Evolutionary conservation across 2,888 invertebrate species (phyloP), one percentile per base, ranked within the genome.

Genomic region (Bhutanitis thaidina): DNA sequence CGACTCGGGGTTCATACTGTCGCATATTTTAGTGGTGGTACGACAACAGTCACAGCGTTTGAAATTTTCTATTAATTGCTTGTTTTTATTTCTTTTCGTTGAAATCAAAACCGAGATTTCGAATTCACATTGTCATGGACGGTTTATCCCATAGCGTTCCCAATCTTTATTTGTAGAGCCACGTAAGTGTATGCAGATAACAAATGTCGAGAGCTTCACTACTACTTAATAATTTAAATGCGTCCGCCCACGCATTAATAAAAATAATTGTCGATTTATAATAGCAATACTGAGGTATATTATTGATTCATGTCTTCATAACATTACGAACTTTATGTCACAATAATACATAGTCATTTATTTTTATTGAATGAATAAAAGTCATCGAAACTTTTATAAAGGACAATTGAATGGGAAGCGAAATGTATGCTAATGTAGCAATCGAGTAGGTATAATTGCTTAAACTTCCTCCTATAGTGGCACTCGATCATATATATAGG

Each of bases 51-150:
- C 83, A 76, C 58, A 62, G 62, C 56, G 59, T 56, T 79, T 80
- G 84, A 82, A 76, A 74, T 80, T 76, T 68, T 77, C 79, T 82
- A 85, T 85, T 84, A 82, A 84, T 82, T 82, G 75, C 49, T n/a
- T 65, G 50, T 74, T 72, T 83, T 85, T 81, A 86, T 72, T 75
- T 64, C 65, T 67, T 71, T 72, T 77, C 74, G 71, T 71, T 69
- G 69, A 73, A 74, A 67, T 64, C 58, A 67, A 54, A 55, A 67
- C 64, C 69, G 69, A 69, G 66, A 65, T 71, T 74, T 76, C 61
- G 61, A 74, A 69, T 71, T 65, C 60, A 62, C 67, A 69, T 71
- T 76, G 71, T 74, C 72, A 62, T 71, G 62, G 5, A 7, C 34
- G 34, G 5, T 69, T 71, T 70, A 63, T 70, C 58, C 60, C 67